Conservation (phyloP, 2,888 invertebrate genomes). For the Sarcophaga caerulescens region DNA sequence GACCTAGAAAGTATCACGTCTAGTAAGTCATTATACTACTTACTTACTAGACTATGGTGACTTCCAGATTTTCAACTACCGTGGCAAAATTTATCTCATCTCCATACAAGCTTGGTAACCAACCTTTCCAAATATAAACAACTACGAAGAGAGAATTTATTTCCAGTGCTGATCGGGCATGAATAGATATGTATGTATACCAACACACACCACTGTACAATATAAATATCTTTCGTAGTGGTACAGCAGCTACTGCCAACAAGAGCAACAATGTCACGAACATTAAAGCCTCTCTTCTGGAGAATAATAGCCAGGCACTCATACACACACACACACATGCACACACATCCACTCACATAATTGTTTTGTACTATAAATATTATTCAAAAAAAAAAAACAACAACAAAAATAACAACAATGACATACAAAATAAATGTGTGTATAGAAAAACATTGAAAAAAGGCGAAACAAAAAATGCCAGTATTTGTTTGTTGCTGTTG, state of each 20-base stretch:
- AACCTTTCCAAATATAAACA: too few relatives aligned
- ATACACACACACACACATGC: conserved; percentile 11
- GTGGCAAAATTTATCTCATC: too few relatives aligned
- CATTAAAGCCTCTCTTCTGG: conserved; percentile 23
- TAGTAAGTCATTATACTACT: too few relatives aligned
- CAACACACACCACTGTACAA: not conserved
- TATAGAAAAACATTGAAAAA: conserved; percentile 78
- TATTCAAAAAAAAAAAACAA: not conserved
- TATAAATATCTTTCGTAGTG: not conserved
- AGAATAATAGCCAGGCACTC: conserved; percentile 1
- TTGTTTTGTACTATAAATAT: not conserved
- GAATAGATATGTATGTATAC: too few relatives aligned
- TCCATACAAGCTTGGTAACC: too few relatives aligned
- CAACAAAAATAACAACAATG: conserved; percentile 32
- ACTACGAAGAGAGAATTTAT: too few relatives aligned
- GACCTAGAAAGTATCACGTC: too few relatives aligned
- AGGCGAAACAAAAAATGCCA: conserved; percentile 62
- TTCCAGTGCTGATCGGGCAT: too few relatives aligned
- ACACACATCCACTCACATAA: not conserved
- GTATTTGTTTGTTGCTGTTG: conserved; percentile 27
- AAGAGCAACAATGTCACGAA: conserved; percentile 40
- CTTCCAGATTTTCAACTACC: too few relatives aligned
- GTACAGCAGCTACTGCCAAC: conserved; percentile 20
- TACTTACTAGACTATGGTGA: too few relatives aligned
- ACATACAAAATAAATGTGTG: conserved; percentile 61